A percentile compares a stretch with the other conserved stretches of the same genome.
These are phyloP conservation scores for Platyrinchus mystaceus DNA, from an alignment of 2,797 vertebrate genomes.

Conservation along the genomic window DNA sequence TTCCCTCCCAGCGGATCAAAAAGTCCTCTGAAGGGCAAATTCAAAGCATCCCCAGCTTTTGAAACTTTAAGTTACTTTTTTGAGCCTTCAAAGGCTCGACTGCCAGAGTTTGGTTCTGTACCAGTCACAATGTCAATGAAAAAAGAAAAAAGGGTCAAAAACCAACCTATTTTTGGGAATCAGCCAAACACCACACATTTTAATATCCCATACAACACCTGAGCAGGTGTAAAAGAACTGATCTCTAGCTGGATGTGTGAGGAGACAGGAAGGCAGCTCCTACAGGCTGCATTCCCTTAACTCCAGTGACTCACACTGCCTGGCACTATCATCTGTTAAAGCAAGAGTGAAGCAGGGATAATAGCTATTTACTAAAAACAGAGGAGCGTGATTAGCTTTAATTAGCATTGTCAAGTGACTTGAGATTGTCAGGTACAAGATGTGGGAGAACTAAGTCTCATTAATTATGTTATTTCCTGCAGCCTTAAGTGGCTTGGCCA, in stretches of 20 bases:
- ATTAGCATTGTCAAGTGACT: conserved; percentile 59
- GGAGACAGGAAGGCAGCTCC: neutral
- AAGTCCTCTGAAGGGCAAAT: conserved; percentile 34
- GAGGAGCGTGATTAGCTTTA: conserved; percentile 49
- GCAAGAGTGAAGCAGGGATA: conserved; percentile 66
- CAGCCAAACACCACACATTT: neutral
- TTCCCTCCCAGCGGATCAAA: neutral
- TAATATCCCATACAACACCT: neutral
- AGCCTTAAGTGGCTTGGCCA: conserved; percentile 49
- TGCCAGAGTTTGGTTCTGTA: neutral
- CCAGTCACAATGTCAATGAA: rapidly evolving
- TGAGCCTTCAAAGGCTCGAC: neutral
- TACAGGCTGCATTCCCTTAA: neutral
- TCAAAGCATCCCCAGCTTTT: conserved; percentile 8
- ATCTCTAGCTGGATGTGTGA: rapidly evolving
- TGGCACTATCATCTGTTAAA: conserved; percentile 34
- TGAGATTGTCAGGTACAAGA: conserved; percentile 58
- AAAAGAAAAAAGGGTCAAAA: neutral
- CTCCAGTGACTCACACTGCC: conserved; percentile 33
- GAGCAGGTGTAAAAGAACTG: neutral
- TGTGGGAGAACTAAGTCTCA: conserved; percentile 56
- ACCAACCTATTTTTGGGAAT: neutral
- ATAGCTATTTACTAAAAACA: conserved; percentile 70
- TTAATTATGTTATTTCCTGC: conserved; percentile 64
- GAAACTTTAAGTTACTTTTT: neutral